Conservation (phyloP, 2,797 vertebrate genomes). For the Galagoides demidoff region DNA sequence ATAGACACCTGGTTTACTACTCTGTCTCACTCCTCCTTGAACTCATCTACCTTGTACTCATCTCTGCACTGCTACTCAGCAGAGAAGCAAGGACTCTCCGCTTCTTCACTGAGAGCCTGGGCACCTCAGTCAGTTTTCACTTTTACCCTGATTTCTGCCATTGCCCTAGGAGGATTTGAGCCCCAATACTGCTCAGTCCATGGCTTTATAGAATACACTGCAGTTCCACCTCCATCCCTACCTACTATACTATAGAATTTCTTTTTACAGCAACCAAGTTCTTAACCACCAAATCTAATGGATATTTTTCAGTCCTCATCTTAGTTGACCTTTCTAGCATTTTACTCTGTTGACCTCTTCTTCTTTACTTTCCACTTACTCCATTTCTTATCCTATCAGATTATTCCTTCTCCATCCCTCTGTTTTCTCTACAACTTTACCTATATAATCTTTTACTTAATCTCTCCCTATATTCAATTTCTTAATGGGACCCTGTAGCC, state of each 20-base stretch:
- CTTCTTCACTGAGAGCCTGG: neutral
- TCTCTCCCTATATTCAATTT: neutral
- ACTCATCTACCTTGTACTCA: neutral
- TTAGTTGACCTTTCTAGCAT: neutral
- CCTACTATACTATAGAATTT: neutral
- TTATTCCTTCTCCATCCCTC: neutral
- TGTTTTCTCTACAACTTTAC: neutral
- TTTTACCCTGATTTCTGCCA: neutral
- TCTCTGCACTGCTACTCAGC: no score
- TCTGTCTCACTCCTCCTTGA: neutral
- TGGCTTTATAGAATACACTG: neutral
- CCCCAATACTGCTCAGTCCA: neutral
- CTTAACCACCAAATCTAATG: neutral
- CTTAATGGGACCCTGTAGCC: neutral
- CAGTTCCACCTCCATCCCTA: neutral
- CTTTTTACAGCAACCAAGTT: neutral
- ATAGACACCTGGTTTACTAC: neutral
- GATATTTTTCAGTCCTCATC: neutral
- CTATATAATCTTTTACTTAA: neutral
- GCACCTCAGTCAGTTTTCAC: neutral
- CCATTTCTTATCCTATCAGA: neutral
- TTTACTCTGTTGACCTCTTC: neutral
- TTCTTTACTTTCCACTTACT: neutral
- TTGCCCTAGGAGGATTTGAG: neutral
- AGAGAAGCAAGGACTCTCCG: neutral